Base-by-base conservation (phyloP, 2,888 invertebrate species). In the Thereva unica region DNA sequence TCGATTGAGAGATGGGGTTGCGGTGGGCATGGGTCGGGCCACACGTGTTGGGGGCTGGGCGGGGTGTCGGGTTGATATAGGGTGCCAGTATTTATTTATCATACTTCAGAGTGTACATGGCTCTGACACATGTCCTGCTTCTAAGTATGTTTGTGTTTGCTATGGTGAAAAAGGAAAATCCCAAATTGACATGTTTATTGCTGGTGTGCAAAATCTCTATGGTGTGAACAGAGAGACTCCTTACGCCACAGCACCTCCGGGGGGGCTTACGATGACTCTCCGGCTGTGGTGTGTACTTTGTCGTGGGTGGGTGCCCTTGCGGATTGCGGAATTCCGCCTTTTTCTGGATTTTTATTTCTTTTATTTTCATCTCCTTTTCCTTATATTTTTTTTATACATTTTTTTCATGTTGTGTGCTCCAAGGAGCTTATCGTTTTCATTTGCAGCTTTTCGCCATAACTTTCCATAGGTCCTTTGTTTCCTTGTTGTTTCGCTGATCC, bases 141-240 rank as follows among this genome's bases (percentile, higher is more conserved):
- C 41, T 61, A 61, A 61, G 61, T 61, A 50, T 61, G 61, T 50
- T 61, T 61, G 61, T 50, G 61, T 61, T 61, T 61, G 61, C 41
- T 50, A 50, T 49, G 49, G 35, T 35, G 37, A 61, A 50, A 37
- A 38, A 50, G 49, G 37, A 61, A 61, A 61, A 50, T 41, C 61
- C 61, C 49, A 61, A 61, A 61, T 61, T 61, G 61, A 61, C 61
- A 61, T 61, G 61, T 61, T 61, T 61, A 61, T 61, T 61, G 50
- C 61, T 61, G 50, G 61, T 50, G 61, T 50, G 23, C 23, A 23
- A 61, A 61, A 61, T 61, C 61, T 61, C 23, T 49, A 49, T 50
- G 50, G 61, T 61, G 61, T 40, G 61, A 61, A 61, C 50, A 50
- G 50, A 50, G 50, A 50, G 23, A 23, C 61, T 53, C 38, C 61